Percentiles rank a stretch among this genome's conserved stretches.
Evolutionary conservation across 2,888 invertebrate species (phyloP).

Genomic region (Drosophila niveifrons): DNA sequence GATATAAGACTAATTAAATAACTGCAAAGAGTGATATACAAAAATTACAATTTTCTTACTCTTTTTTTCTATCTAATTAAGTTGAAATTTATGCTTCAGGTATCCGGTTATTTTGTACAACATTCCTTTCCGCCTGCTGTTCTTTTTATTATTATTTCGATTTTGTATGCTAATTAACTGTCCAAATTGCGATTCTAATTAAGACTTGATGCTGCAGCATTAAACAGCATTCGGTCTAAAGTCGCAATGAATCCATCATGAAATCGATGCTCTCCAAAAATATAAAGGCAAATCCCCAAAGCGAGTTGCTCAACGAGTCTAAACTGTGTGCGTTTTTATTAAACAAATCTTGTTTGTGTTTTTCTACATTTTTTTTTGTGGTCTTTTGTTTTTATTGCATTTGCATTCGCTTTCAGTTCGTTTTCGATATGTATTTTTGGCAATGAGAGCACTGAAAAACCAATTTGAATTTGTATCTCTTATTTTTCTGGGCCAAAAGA

Average conservation of each 20-base stretch:
- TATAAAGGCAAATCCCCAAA: slow-evolving; percentile 28
- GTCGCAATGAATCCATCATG: slow-evolving; percentile 32
- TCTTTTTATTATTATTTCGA: neutral
- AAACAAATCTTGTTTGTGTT: slow-evolving; percentile 30
- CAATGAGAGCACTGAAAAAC: slow-evolving; percentile 21
- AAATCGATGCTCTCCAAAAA: slow-evolving; percentile 31
- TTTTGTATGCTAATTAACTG: slow-evolving; percentile 30
- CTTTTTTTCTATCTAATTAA: slow-evolving; percentile 1
- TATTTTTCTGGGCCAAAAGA: slow-evolving; percentile 20
- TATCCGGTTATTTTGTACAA: slow-evolving; percentile 12
- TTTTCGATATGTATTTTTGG: slow-evolving; percentile 13
- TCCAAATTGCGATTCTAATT: slow-evolving; percentile 32
- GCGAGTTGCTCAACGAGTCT: slow-evolving; percentile 2
- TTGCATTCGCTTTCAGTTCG: slow-evolving; percentile 20
- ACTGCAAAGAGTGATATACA: neutral
- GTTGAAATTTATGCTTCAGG: slow-evolving; percentile 10
- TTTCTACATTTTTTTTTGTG: slow-evolving; percentile 11
- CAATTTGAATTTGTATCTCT: slow-evolving; percentile 2
- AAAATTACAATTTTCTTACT: neutral
- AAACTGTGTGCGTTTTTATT: slow-evolving; percentile 23
- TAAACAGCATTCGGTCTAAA: slow-evolving; percentile 21
- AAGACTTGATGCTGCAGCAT: slow-evolving; percentile 35
- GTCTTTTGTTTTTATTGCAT: slow-evolving; percentile 16
- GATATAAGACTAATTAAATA: slow-evolving; percentile 7
- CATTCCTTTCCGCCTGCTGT: neutral